Percentiles rank a stretch among this genome's conserved stretches.
Conservation (phyloP, 2,797 vertebrate genomes). For the Parambassis ranga region DNA sequence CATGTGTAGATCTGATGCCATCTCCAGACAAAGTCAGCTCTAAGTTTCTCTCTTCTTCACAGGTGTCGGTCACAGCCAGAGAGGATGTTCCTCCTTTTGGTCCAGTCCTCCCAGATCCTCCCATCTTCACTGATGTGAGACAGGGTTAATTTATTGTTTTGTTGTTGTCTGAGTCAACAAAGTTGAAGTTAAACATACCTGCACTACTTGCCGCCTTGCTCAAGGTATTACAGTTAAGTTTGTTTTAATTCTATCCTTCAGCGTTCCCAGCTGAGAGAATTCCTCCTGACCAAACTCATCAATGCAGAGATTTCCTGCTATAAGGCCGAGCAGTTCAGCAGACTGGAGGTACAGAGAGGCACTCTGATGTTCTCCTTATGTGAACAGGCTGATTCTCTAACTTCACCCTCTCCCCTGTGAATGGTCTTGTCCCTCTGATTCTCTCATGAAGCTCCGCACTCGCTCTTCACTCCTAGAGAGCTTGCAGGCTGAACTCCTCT, state of each 20-base stretch:
- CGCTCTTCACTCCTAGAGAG: constrained; percentile 81
- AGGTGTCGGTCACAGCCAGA: constrained; percentile 82
- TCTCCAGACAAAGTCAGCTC: not conserved
- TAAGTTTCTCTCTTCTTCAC: not conserved
- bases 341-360: constrained; percentile 63
- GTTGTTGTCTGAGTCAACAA: no score
- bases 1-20: no score
- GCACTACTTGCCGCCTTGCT: not conserved
- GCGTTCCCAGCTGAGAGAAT: constrained; percentile 75
- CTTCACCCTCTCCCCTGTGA: not conserved
- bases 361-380: not conserved
- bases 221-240: no score
- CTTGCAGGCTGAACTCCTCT: constrained; percentile 75
- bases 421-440: not conserved
- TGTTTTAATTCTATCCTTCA: constrained; percentile 52
- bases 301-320: constrained; percentile 85
- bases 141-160: not conserved
- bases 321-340: constrained; percentile 78
- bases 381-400: not conserved
- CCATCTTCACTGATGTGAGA: constrained; percentile 79
- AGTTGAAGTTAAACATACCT: no score
- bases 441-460: constrained; percentile 74
- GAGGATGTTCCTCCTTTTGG: constrained; percentile 83
- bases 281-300: constrained; percentile 83
- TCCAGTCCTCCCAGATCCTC: constrained; percentile 79